Percentiles rank a stretch among this genome's conserved stretches.
Evolutionary conservation across 35 echinoderm and acorn worm species (phyloP).

Genomic region (Ophiothrix spiculata): DNA sequence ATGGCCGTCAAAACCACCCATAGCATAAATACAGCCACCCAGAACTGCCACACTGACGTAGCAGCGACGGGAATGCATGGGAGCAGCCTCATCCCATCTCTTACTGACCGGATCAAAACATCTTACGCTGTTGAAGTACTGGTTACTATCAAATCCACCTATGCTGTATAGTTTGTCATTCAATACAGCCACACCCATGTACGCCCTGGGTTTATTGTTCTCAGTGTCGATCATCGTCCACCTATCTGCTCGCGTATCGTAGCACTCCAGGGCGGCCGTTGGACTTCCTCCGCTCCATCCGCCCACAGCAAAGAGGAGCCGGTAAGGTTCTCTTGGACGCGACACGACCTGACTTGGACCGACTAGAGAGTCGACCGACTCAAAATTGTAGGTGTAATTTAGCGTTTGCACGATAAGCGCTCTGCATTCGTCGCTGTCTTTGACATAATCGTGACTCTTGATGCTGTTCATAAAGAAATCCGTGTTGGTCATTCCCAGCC

Average conservation of each 20-base stretch:
- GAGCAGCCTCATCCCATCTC: slow-evolving; percentile 78
- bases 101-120: slow-evolving; percentile 82
- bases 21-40: slow-evolving; percentile 68
- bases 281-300: slow-evolving; percentile 99
- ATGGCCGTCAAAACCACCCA: slow-evolving; percentile 98
- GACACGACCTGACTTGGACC: slow-evolving; percentile 72
- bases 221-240: slow-evolving; percentile 86
- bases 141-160: slow-evolving; percentile 96
- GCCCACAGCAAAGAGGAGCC: slow-evolving; percentile 84
- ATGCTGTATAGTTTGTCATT: slow-evolving; percentile 51
- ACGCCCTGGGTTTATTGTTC: slow-evolving; percentile 80
- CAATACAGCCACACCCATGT: slow-evolving; percentile 82
- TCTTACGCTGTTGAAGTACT: slow-evolving; percentile 95
- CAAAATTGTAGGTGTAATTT: slow-evolving; percentile 94
- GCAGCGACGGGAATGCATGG: slow-evolving; percentile 93
- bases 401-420: slow-evolving; percentile 73
- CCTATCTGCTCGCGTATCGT: slow-evolving; percentile 92
- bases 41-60: slow-evolving; percentile 80
- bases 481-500: slow-evolving; percentile 90
- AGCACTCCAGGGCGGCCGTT: slow-evolving; percentile 88
- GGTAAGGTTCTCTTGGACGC: slow-evolving; percentile 68
- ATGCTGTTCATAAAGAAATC: slow-evolving; percentile 96
- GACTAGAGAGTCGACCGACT: slow-evolving; percentile 10
- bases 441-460: slow-evolving; percentile 69
- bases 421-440: slow-evolving; percentile 64